Base-by-base conservation (phyloP, 2,888 invertebrate genomes). In the Apotomis capreana region DNA sequence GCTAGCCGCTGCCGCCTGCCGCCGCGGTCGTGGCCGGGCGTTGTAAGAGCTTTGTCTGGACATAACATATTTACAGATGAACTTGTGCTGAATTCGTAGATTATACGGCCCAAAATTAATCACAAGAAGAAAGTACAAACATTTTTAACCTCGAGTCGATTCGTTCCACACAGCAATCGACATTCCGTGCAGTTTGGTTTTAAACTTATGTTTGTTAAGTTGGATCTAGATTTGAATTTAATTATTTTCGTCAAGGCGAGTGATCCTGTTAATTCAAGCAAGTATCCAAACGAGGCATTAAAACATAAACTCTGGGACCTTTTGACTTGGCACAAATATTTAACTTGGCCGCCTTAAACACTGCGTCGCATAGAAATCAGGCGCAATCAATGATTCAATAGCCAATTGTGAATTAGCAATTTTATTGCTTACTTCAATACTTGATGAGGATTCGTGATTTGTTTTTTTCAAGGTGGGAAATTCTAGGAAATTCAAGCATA, bases 301-400 rank as follows among this genome's bases (percentile, higher is more conserved):
- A 73, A 76, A 77, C 78, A 78, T 83, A 83, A 83, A 85, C 82
- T 84, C 78, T 76, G 78, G 80, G 81, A 81, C 82, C 83, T 83
- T 78, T 76, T 78, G 83, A 81, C 83, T 83, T 81, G 76, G 84
- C 80, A 81, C 85, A 85, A 87, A 89, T 88, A 86, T 89, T 89
- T 87, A 83, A 83, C 79, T 84, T 81, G 80, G 80, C 81, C 80
- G 79, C 80, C 82, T 80, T 80, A 83, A 80, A 78, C 77, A 82
- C 84, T 82, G 82, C 79, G 82, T 78, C 81, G 82, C 81, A 82
- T 81, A 79, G 81, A 79, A 84, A 82, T 80, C 80, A 80, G 78
- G 76, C 13, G 60, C 69, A 71, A 71, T 71, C 71, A 71, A 62
- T 64, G 69, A 52, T 68, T 71, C 71, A 65, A 74, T 70, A 73